phyloP scores from a whole-genome alignment of 2,113 vertebrate species.

The Myotis yumanensis region DNA sequence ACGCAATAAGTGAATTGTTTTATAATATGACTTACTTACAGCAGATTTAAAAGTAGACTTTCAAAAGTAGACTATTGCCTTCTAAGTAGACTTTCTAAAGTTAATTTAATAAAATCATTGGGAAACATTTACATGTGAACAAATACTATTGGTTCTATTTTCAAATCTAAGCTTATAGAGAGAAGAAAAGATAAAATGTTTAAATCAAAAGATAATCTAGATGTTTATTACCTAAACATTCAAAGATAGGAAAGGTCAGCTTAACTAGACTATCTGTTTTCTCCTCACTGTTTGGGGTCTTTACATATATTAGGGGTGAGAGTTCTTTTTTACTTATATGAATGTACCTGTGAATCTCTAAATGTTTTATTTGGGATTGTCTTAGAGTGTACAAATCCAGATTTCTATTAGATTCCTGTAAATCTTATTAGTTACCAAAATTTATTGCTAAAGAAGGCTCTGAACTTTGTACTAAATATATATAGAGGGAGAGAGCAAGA shows the following conservation, averaged over 20 bases:
- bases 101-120: slow-evolving; percentile 38
- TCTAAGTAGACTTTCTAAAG: slow-evolving; percentile 34
- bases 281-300: neutral
- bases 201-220: neutral
- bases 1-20: slow-evolving; percentile 1
- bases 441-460: neutral
- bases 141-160: neutral
- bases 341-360: neutral
- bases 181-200: neutral
- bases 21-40: slow-evolving; percentile 26
- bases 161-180: slow-evolving; percentile 18
- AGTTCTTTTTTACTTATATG: neutral
- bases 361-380: slow-evolving; percentile 33
- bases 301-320: neutral
- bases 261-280: neutral
- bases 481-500: no score
- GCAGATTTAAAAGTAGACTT: neutral
- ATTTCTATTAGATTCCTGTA: slow-evolving; percentile 45
- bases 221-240: neutral
- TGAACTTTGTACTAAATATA: neutral
- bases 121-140: neutral
- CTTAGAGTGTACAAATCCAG: slow-evolving; percentile 14
- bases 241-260: neutral
- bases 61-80: neutral
- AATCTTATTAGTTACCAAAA: slow-evolving; percentile 47